phyloP scores from a whole-genome alignment of 1,140 invertebrate species.

The Tribolium castaneum region DNA sequence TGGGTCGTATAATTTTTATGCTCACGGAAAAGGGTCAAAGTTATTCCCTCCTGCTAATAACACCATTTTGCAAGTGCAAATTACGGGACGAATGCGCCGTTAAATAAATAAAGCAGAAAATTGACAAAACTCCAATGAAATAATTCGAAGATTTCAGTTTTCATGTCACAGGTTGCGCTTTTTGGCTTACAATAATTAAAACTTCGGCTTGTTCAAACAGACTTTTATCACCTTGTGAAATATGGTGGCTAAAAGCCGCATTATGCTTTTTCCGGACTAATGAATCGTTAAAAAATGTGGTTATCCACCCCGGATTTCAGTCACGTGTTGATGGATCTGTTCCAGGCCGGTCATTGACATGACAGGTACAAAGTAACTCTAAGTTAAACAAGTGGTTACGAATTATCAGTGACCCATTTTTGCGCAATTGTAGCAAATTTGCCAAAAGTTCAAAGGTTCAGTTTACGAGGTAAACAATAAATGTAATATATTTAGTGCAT shows the following conservation, averaged over 20 bases:
- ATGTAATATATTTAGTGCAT: slow-evolving; percentile 14
- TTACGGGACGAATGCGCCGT: not conserved
- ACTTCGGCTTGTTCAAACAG: not conserved
- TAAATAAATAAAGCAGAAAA: not conserved
- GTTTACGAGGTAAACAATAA: slow-evolving; percentile 2
- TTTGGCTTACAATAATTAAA: slow-evolving; percentile 8
- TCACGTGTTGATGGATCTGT: slow-evolving; percentile 7
- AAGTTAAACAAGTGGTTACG: not conserved
- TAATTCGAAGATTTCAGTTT: not conserved
- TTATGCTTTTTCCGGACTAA: not conserved
- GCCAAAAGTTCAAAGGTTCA: not conserved
- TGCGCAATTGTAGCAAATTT: not conserved
- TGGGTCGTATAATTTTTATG: not conserved
- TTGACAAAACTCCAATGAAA: not conserved
- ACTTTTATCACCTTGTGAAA: slow-evolving; percentile 1
- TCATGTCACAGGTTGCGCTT: not conserved
- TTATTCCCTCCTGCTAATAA: not conserved
- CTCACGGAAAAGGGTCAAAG: not conserved
- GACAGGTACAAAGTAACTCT: not conserved
- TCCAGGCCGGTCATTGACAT: not conserved
- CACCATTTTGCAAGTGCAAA: not conserved
- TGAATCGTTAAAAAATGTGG: slow-evolving; percentile 30
- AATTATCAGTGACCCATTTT: not conserved
- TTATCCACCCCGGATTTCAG: not conserved
- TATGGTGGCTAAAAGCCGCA: not conserved